Evolutionary conservation across 2,113 vertebrate species (phyloP).

Genomic region (Melanocharis versteri): DNA sequence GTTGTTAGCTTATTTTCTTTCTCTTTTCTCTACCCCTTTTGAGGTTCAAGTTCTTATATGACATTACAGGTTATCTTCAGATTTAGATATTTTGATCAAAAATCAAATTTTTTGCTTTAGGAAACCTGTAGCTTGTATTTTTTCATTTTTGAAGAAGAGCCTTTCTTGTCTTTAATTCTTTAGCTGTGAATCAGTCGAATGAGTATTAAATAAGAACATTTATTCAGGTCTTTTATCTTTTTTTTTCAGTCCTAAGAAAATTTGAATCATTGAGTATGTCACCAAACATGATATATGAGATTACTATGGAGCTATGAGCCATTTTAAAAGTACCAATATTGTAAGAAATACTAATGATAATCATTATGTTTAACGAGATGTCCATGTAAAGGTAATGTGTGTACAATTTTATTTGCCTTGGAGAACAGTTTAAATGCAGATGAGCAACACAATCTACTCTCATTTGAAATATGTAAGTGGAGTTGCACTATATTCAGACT

Average conservation of each 20-base stretch:
- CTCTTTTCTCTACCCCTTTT: not conserved
- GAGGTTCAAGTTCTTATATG: not conserved
- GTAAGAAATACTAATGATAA: not conserved
- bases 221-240: not conserved
- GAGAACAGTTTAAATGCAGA: slow-evolving; percentile 32
- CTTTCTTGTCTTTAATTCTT: not conserved
- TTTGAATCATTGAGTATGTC: not conserved
- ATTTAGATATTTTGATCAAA: not conserved
- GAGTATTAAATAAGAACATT: not conserved
- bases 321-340: not conserved
- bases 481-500: not conserved
- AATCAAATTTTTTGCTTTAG: not conserved
- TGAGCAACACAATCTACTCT: not conserved
- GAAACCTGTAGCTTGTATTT: not conserved
- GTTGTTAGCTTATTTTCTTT: not conserved
- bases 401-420: not conserved
- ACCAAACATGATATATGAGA: not conserved
- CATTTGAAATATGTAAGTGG: slow-evolving; percentile 3
- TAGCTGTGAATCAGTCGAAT: not conserved
- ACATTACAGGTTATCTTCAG: not conserved
- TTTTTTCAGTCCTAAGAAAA: not conserved
- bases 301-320: not conserved
- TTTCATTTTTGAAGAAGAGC: not conserved
- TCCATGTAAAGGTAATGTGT: not conserved
- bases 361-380: not conserved